Percentiles rank a stretch among this genome's conserved stretches.
These are phyloP conservation scores for Lasioglossum villosulum DNA, from an alignment of 2,888 invertebrate species.

Conservation along the genomic window DNA sequence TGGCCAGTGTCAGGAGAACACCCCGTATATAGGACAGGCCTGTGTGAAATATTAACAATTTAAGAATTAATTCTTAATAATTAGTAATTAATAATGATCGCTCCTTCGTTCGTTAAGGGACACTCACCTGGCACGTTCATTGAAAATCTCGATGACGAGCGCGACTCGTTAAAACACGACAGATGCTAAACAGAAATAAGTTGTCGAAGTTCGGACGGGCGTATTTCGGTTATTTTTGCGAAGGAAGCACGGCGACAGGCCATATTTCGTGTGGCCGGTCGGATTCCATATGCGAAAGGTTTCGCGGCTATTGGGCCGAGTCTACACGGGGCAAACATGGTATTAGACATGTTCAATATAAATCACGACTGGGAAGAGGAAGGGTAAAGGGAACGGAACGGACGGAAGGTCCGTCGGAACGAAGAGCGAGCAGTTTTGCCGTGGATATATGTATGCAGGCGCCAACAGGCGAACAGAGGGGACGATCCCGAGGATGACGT, in stretches of 20 bases:
- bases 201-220: neutral
- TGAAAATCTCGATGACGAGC: too few species aligned
- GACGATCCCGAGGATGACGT: conserved; percentile 70
- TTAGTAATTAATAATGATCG: too few species aligned
- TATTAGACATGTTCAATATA: conserved; percentile 47
- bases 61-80: too few species aligned
- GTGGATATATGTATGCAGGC: conserved; percentile 50
- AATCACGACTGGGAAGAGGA: conserved; percentile 30
- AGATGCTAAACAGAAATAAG: neutral
- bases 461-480: conserved; percentile 30
- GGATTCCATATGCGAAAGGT: conserved; percentile 18
- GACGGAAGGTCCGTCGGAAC: conserved; percentile 48
- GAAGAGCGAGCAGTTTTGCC: conserved; percentile 59
- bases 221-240: neutral
- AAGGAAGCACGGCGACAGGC: conserved; percentile 3
- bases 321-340: conserved; percentile 22
- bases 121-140: too few species aligned
- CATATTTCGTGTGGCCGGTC: neutral
- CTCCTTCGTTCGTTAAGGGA: too few species aligned
- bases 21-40: neutral
- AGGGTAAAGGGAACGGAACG: neutral
- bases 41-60: neutral
- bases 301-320: neutral
- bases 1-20: too few species aligned
- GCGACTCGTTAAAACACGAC: neutral